Percentiles rank a stretch among this genome's conserved stretches.
Evolutionary conservation across 2,113 vertebrate genomes (phyloP).

Genomic region (Zosterops borbonicus): DNA sequence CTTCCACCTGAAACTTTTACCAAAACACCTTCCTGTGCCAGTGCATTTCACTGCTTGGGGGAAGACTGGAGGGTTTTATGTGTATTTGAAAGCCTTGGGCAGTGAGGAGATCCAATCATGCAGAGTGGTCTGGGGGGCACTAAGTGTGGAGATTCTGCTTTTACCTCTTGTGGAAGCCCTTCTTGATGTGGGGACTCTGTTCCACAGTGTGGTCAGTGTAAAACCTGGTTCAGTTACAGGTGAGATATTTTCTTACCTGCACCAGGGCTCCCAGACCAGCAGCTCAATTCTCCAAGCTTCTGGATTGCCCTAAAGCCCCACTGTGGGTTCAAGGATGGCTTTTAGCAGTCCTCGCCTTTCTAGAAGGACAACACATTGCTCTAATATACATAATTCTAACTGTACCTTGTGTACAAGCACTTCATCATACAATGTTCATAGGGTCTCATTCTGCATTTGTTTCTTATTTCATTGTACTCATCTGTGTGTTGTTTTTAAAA

Average conservation of each 20-base stretch:
- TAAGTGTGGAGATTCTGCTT: rapidly evolving
- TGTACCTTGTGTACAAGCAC: neutral
- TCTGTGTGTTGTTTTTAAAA: neutral
- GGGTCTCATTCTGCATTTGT: neutral
- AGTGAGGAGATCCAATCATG: neutral
- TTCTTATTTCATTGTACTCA: neutral
- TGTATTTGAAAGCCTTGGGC: neutral
- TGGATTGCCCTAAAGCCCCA: neutral
- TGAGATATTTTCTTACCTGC: neutral
- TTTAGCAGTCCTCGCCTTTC: neutral
- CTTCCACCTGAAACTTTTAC: neutral
- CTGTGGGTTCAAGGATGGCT: neutral
- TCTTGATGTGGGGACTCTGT: neutral
- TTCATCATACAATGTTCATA: neutral
- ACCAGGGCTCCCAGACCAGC: neutral
- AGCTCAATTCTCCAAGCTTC: neutral
- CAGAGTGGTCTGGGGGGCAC: neutral
- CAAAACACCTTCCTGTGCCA: neutral
- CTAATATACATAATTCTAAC: neutral
- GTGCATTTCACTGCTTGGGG: neutral
- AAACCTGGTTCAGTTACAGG: neutral
- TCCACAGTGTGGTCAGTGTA: neutral
- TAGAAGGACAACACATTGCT: neutral
- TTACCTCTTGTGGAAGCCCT: neutral
- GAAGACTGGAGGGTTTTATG: rapidly evolving